Evolutionary conservation across 2,113 vertebrate species (phyloP), one percentile per base, ranked within the genome.

Genomic region (Platycercus adscitus): DNA sequence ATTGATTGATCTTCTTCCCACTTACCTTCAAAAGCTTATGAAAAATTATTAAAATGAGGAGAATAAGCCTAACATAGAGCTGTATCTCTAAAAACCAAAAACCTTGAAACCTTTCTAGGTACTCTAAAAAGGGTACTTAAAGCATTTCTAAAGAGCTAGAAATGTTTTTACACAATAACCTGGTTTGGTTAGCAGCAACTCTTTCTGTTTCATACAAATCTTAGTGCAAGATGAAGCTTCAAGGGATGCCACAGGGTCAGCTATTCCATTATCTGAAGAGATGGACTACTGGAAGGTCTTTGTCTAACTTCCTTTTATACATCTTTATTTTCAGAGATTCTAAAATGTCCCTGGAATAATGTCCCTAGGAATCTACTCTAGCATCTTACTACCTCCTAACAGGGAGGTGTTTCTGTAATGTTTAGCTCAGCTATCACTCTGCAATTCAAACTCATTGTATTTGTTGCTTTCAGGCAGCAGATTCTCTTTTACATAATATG

Each of bases 101-200:
- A 23, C 15, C 13, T 71, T 20, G 49, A 88, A 89, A 47, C 10
- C 8, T 61, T 93, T 60, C 31, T n/a, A 76, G 44, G 20, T 64
- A 13, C 23, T 77, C 21, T 68, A 29, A 63, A 86, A 71, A 53
- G 7, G 78, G n/a, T 9, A 29, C 31, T 73, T 65, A 66, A 81
- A 78, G 7, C 25, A 35, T 75, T 89, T 89, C 6, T 77, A 13
- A 81, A 83, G 17, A 65, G 6, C 16, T 83, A n/a, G 31, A 63
- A 49, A n/a, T 47, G 9, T 9, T 82, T 93, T 70, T 31, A 49
- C 41, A 12, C 60, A 68, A 66, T 39, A 88, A 33, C 5, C 29
- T 33, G 5, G 25, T 93, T 78, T n/a, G 41, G 12, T n/a, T 60
- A 44, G 14, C 0, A 0, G 23, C 24, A 46, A 11, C 11, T 65